Evolutionary conservation across 2,113 vertebrate species (phyloP), one percentile per base, ranked within the genome.

Genomic region (Bubo bubo): DNA sequence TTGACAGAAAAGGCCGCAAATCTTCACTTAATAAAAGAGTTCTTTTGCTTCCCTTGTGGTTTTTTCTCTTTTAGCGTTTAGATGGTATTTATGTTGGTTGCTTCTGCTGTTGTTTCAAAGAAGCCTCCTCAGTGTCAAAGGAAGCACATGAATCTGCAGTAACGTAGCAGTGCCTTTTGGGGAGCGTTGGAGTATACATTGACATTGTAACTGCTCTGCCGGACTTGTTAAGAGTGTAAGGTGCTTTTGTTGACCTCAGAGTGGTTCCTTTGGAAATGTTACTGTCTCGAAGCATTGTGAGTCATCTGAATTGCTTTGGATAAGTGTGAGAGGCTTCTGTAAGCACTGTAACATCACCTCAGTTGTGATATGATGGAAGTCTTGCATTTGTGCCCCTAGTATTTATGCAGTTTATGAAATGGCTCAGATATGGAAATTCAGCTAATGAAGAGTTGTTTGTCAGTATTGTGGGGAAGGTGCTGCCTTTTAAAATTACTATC

Each of bases 231-330:
- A 49, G 53, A 83, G 68, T 56, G 37, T 86, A 86, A 96, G 83
- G 94, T 86, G 90, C 73, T 85, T 76, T 63, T 90, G 71, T 75
- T 97, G 92, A 93, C 79, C 97, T 93, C 71, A 43, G 85, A 96
- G 95, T 55, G 88, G 93, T 67, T 98, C 93, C 92, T 97, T 82
- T 95, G 96, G 95, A 97, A 92, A 93, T 73, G 68, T 94, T 96
- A n/a, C 89, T 85, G 8, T 37, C 96, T 95, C 94, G 88, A 94
- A 95, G 58, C 77, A 15, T 93, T 93, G 43, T 89, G 91, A 94
- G 85, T 97, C 74, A 79, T 49, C 95, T 41, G 77, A 70, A 97
- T 94, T 83, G 88, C 74, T 92, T 55, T 95, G 94, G 49, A 2
- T 94, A 39, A 74, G 82, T 34, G 79, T 47, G 56, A 97, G 58